Evolutionary conservation across 2,888 invertebrate genomes (phyloP).

Genomic region (Schrankia costaestrigalis): DNA sequence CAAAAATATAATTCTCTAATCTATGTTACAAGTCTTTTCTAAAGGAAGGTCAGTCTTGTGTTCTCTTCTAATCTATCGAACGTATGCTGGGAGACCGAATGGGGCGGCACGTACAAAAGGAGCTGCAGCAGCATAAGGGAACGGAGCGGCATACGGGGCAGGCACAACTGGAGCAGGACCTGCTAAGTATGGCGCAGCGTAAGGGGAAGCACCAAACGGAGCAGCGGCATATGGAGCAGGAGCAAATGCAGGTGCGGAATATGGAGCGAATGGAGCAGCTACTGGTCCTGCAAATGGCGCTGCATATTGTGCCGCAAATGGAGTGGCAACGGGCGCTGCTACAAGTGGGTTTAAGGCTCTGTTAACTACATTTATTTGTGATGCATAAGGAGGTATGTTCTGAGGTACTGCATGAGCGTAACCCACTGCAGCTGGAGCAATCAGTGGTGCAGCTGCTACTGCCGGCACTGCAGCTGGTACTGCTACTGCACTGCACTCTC

Average conservation of each 20-base stretch:
- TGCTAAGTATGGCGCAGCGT: constrained; percentile 24
- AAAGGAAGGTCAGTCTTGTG: constrained; percentile 60
- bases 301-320: constrained; percentile 40
- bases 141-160: constrained; percentile 33
- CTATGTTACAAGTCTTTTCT: constrained; percentile 43
- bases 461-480: constrained; percentile 47
- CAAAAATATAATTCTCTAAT: constrained; percentile 34
- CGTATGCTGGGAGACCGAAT: constrained; percentile 62
- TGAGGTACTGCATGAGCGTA: constrained; percentile 82
- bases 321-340: constrained; percentile 45
- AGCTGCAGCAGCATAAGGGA: constrained; percentile 32
- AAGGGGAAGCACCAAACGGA: constrained; percentile 24
- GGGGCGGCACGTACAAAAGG: constrained; percentile 49
- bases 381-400: constrained; percentile 82
- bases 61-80: constrained; percentile 71
- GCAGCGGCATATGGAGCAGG: constrained; percentile 32
- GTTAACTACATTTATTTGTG: constrained; percentile 80
- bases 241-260: constrained; percentile 34
- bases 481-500: constrained; percentile 61
- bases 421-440: constrained; percentile 79
- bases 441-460: constrained; percentile 59
- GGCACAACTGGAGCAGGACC: constrained; percentile 32
- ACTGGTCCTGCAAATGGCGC: constrained; percentile 36
- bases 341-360: constrained; percentile 62
- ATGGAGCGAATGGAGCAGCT: constrained; percentile 36